Percentiles rank a stretch among this genome's conserved stretches.
These are phyloP conservation scores for Melanostoma scalare DNA, from an alignment of 2,888 invertebrate genomes.

Conservation along the genomic window DNA sequence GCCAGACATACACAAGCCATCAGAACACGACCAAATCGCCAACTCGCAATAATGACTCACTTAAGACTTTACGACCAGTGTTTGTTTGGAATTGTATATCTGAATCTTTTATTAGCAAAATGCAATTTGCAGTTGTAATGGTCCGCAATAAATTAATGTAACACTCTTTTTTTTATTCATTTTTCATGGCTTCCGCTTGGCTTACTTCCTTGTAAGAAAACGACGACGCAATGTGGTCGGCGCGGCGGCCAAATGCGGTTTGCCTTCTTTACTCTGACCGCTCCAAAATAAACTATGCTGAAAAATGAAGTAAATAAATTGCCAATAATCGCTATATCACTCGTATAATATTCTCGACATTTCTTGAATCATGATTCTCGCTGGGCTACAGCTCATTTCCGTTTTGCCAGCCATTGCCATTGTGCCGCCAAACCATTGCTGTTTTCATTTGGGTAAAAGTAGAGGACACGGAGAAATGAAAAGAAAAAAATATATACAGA, in stretches of 20 bases:
- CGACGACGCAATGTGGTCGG: too few relatives aligned
- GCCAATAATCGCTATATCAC: conserved; percentile 44
- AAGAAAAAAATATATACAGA: too few relatives aligned
- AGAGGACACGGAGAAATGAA: too few relatives aligned
- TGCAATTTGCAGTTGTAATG: conserved; percentile 66
- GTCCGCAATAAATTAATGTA: conserved; percentile 59
- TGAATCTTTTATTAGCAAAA: conserved; percentile 43
- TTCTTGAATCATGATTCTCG: conserved; percentile 45
- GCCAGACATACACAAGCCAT: too few relatives aligned
- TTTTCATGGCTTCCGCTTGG: conserved; percentile 2
- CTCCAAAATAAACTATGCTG: conserved; percentile 13
- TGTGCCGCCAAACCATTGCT: background rate
- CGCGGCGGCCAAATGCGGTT: too few relatives aligned
- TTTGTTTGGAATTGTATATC: conserved; percentile 19
- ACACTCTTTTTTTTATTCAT: conserved; percentile 33
- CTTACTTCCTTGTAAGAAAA: conserved; percentile 31
- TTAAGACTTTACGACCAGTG: background rate
- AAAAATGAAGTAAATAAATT: conserved; percentile 46
- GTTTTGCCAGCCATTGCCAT: conserved; percentile 30
- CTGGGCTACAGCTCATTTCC: conserved; percentile 59
- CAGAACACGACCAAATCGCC: too few relatives aligned
- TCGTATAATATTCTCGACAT: conserved; percentile 36
- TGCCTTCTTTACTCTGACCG: background rate
- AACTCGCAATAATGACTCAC: conserved; percentile 36
- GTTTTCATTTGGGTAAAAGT: too few relatives aligned